A percentile compares a stretch with the other conserved stretches of the same genome.
These are phyloP conservation scores for Notiomystis cincta DNA, from an alignment of 2,113 vertebrate species.

Conservation along the genomic window DNA sequence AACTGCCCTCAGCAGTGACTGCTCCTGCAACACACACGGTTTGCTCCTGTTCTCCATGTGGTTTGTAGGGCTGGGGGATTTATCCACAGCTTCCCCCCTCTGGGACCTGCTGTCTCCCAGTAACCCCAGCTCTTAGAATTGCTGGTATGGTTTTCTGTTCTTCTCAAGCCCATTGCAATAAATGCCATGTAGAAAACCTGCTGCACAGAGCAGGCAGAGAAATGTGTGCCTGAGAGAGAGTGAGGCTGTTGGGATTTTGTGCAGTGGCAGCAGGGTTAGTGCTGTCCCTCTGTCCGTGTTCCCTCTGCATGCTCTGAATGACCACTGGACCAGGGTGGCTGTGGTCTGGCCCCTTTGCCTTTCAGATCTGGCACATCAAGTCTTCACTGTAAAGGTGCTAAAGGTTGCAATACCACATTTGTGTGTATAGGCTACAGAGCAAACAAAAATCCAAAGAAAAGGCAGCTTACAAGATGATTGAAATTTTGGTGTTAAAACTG, in stretches of 20 bases:
- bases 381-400: neutral
- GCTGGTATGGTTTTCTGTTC: neutral
- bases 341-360: neutral
- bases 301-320: neutral
- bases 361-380: neutral
- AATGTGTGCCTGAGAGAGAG: fast-evolving
- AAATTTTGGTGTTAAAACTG: neutral
- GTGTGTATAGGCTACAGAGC: neutral
- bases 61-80: neutral
- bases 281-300: neutral
- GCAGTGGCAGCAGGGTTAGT: neutral
- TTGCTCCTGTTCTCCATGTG: fast-evolving
- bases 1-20: neutral
- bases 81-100: neutral
- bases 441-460: neutral
- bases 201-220: neutral
- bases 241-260: neutral
- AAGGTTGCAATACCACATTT: fast-evolving
- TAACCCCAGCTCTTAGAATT: fast-evolving
- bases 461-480: neutral
- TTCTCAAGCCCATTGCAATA: neutral
- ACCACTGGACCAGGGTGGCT: fast-evolving
- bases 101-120: neutral
- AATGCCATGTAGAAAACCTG: neutral
- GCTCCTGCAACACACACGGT: fast-evolving